Conservation (phyloP, 2,888 invertebrate species). For the Belgica antarctica region DNA sequence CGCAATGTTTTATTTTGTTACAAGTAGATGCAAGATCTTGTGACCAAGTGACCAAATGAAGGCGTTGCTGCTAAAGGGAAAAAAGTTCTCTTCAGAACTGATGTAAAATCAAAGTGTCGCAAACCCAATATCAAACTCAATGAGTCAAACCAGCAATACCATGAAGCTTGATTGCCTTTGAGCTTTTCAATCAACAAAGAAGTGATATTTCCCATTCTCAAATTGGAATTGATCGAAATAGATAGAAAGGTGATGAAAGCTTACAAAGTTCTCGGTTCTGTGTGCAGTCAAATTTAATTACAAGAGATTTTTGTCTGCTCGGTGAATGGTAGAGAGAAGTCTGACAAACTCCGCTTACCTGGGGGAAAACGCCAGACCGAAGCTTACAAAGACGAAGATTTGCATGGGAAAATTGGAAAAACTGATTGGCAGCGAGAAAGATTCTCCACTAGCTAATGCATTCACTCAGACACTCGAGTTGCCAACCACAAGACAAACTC, state of each 20-base stretch:
- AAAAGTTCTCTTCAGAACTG: too few relatives aligned
- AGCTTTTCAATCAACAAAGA: neutral
- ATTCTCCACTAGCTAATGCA: neutral
- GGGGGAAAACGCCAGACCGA: too few relatives aligned
- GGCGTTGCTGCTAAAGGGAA: too few relatives aligned
- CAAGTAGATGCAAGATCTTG: too few relatives aligned
- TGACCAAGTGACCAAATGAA: too few relatives aligned
- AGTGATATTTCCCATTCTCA: slow-evolving; percentile 1
- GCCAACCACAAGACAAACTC: neutral
- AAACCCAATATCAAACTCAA: neutral
- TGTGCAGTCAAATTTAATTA: slow-evolving; percentile 1
- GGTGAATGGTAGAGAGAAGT: neutral
- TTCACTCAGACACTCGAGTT: too few relatives aligned
- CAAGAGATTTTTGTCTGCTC: neutral
- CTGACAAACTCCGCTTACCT: neutral
- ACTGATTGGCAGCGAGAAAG: neutral
- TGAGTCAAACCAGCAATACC: too few relatives aligned
- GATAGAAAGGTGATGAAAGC: too few relatives aligned
- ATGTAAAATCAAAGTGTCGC: slow-evolving; percentile 1
- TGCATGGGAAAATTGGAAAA: slow-evolving; percentile 1
- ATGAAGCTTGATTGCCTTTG: neutral
- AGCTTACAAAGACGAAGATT: neutral
- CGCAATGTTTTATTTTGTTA: too few relatives aligned
- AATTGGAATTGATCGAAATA: neutral
- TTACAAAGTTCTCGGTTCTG: neutral